A percentile compares a stretch with the other conserved stretches of the same genome.
phyloP scores from a whole-genome alignment of 2,888 invertebrate species.

The Fissipunctia ypsillon region DNA sequence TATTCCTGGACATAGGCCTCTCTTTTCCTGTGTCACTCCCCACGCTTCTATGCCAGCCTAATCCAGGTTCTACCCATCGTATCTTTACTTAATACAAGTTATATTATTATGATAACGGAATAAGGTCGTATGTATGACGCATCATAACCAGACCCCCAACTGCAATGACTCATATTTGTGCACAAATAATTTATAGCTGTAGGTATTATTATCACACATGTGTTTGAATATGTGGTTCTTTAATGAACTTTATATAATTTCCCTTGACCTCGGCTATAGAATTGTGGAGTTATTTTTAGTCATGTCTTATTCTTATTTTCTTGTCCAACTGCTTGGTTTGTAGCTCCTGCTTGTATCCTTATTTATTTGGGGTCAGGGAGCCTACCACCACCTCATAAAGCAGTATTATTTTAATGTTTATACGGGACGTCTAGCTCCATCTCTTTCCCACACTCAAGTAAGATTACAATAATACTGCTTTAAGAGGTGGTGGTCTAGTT shows the following conservation, averaged over 20 bases:
- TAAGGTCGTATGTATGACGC: slow-evolving; percentile 51
- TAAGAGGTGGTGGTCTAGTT: too few species aligned
- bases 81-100: slow-evolving; percentile 13
- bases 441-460: too few species aligned
- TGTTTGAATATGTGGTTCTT: slow-evolving; percentile 28
- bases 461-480: too few species aligned
- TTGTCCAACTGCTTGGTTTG: neutral
- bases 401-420: too few species aligned
- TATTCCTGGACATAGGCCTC: too few species aligned
- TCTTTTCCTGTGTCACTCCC: too few species aligned
- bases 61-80: neutral
- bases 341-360: too few species aligned
- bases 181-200: slow-evolving; percentile 20
- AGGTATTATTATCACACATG: slow-evolving; percentile 9
- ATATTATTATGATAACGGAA: slow-evolving; percentile 7
- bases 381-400: too few species aligned
- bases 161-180: slow-evolving; percentile 53
- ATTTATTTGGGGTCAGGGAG: neutral
- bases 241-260: slow-evolving; percentile 39
- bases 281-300: neutral
- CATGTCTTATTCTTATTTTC: neutral
- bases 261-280: slow-evolving; percentile 25
- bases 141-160: slow-evolving; percentile 13
- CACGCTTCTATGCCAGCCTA: neutral
- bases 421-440: too few species aligned